Evolutionary conservation across 2,797 vertebrate genomes (phyloP).

Genomic region (Bradypus variegatus): DNA sequence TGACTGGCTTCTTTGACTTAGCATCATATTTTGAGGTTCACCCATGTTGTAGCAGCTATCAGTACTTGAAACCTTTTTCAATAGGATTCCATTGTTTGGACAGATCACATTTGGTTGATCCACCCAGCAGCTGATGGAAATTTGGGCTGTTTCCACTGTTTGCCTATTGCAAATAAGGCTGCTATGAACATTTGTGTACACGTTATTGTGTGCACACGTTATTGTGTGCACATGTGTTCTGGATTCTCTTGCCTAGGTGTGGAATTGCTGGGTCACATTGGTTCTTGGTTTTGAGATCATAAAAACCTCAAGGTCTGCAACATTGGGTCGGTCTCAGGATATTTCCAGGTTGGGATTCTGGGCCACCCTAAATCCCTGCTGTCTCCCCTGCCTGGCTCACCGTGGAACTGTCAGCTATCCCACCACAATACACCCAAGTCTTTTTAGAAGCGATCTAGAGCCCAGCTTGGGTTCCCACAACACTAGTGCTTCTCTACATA

Average conservation of each 20-base stretch:
- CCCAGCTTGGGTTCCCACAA: accelerated
- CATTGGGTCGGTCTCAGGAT: neutral
- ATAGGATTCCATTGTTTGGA: accelerated
- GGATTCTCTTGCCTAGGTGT: neutral
- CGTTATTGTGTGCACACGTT: no score
- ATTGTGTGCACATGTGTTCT: no score
- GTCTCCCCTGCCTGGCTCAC: neutral
- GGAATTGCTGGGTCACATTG: no score
- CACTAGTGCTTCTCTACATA: neutral
- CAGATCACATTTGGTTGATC: accelerated
- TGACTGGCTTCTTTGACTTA: neutral
- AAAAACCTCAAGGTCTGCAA: neutral
- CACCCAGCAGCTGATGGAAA: accelerated
- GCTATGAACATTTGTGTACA: accelerated
- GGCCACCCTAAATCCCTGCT: neutral
- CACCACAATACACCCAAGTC: neutral
- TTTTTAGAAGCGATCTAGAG: neutral
- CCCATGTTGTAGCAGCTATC: accelerated
- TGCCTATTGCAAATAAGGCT: accelerated
- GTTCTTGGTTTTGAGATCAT: neutral
- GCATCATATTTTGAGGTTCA: neutral
- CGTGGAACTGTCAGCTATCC: no score
- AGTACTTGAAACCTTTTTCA: accelerated
- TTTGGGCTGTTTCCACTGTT: neutral
- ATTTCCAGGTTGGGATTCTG: neutral